Conservation (phyloP, 1,140 invertebrate species). For the Drosophila asahinai region DNA sequence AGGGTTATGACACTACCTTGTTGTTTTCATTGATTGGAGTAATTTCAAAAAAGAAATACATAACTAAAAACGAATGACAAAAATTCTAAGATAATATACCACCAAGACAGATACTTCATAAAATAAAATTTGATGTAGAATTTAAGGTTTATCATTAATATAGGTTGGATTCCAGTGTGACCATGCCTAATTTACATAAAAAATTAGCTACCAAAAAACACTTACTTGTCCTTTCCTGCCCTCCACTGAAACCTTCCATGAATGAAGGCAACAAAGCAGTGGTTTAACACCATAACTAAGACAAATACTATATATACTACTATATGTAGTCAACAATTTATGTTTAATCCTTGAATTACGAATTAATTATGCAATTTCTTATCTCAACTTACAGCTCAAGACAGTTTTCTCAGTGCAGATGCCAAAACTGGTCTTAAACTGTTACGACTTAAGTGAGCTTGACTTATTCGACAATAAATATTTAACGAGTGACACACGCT, state of each 20-base stretch:
- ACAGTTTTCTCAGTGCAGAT: constrained; percentile 9
- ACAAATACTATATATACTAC: background rate
- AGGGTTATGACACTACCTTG: no score
- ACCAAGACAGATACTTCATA: no score
- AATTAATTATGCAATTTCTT: background rate
- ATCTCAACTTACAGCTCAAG: background rate
- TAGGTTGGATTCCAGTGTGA: no score
- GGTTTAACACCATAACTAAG: background rate
- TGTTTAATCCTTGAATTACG: background rate
- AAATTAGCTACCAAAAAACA: no score
- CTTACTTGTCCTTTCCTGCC: background rate
- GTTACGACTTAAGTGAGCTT: constrained; percentile 10
- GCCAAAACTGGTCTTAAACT: constrained; percentile 12
- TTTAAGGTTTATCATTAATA: no score
- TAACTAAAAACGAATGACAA: no score
- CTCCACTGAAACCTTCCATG: background rate
- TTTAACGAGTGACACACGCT: constrained; percentile 6
- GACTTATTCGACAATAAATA: constrained; percentile 10
- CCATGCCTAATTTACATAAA: no score
- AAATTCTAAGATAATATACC: no score
- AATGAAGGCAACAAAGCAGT: background rate
- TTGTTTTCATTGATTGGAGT: no score
- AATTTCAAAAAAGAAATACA: no score
- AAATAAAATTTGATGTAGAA: no score
- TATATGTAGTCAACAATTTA: background rate